Base-by-base conservation (phyloP, 2,888 invertebrate genomes). In the Nomada goodeniana region DNA sequence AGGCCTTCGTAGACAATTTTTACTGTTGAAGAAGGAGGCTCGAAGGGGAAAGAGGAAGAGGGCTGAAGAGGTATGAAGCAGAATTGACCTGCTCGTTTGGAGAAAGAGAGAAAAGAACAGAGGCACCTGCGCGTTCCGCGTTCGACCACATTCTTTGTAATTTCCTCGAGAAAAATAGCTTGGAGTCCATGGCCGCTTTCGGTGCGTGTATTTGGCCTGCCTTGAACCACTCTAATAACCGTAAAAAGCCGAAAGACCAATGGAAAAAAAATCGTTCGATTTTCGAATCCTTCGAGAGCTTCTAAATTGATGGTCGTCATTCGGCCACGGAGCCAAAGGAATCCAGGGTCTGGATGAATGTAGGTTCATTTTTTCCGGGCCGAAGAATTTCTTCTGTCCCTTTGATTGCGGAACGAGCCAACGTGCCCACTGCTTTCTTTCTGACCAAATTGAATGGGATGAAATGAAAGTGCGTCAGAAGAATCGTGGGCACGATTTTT, bases 1-100 rank as follows among this genome's bases (percentile, higher is more conserved):
- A 87, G 88, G 85, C 83, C 85, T 87, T 85, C 83, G 86, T 84
- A 82, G 84, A 84, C 82, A 78, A 89, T 86, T 86, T 86, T 82
- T 87, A 86, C 75, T 80, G 72, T 82, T 76, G 63, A 53, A 53
- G 70, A 57, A 65, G 63, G 50, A 26, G 53, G 52, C 18, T 42
- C 36, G 47, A 9, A 29, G 55, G 29, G 52, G 61, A 23, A 52
- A n/a, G 36, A 29, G 29, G 10, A 53, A 44, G 61, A 52, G 59
- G 29, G 47, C 55, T n/a, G 15, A 11, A 55, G n/a, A 55, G 18
- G 65, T 73, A 63, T 36, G 57, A 52, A 44, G n/a, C 29, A 18
- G 65, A 73, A 72, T 57, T 18, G 64, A 42, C 52, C 60, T 60
- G 63, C 10, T 44, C 15, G 13, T 3, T n/a, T 60, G 50, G 60